phyloP scores from a whole-genome alignment of 2,113 vertebrate species.

The Willisornis vidua region DNA sequence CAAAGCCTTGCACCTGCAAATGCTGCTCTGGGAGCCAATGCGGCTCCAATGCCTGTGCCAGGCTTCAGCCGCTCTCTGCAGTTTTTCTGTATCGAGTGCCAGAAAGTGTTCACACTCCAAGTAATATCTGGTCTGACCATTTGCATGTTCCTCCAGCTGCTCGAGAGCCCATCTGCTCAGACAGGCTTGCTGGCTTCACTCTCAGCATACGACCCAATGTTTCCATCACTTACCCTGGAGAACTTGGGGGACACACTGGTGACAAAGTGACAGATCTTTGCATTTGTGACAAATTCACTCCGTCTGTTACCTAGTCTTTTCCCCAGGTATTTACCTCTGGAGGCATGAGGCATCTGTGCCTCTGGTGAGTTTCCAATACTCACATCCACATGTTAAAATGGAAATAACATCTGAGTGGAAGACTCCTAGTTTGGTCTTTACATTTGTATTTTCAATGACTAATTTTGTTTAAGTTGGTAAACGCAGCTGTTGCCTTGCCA shows the following conservation, averaged over 20 bases:
- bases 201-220: not conserved
- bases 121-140: slow-evolving; percentile 34
- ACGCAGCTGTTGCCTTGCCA: slow-evolving; percentile 69
- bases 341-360: slow-evolving; percentile 4
- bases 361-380: slow-evolving; percentile 51
- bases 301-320: slow-evolving; percentile 1
- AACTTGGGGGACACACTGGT: not conserved
- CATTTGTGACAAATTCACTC: slow-evolving; percentile 13
- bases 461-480: slow-evolving; percentile 70
- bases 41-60: not conserved
- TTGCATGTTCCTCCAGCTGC: slow-evolving; percentile 43
- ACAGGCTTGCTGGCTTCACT: not conserved
- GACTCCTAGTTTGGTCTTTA: slow-evolving; percentile 57
- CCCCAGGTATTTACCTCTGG: slow-evolving; percentile 44
- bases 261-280: slow-evolving; percentile 16
- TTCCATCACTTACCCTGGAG: not conserved
- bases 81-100: not conserved
- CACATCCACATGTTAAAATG: slow-evolving; percentile 65
- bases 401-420: slow-evolving; percentile 62
- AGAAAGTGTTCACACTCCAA: not conserved
- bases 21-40: not conserved
- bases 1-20: not conserved
- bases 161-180: slow-evolving; percentile 30
- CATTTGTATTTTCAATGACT: slow-evolving; percentile 70
- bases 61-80: not conserved